Percentiles rank a stretch among this genome's conserved stretches.
phyloP scores from a whole-genome alignment of 2,888 invertebrate genomes.

The Artemia sinica region DNA sequence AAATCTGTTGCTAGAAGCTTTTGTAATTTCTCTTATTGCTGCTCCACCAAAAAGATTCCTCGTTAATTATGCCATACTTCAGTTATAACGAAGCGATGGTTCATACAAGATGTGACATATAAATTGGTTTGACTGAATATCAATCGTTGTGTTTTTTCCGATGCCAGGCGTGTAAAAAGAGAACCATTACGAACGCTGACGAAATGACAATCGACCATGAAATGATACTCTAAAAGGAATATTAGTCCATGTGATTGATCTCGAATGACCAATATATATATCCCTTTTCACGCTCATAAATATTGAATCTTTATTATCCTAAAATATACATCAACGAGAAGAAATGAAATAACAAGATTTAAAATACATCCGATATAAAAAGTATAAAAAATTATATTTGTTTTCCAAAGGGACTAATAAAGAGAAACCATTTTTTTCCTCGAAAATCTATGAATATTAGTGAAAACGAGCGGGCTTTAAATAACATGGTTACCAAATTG shows the following conservation, averaged over 20 bases:
- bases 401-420: no score
- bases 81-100: neutral
- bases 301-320: no score
- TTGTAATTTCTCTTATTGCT: neutral
- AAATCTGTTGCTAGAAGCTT: conserved; percentile 12
- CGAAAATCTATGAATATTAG: no score
- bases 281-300: no score
- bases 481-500: no score
- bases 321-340: no score
- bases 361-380: no score
- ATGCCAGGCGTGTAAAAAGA: neutral
- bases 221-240: neutral
- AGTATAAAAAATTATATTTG: no score
- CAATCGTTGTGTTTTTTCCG: neutral
- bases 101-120: conserved; percentile 9
- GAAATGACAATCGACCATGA: conserved; percentile 13
- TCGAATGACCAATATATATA: no score
- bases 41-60: conserved; percentile 1
- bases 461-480: no score
- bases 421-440: no score
- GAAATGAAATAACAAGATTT: no score
- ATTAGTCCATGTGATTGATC: neutral
- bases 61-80: conserved; percentile 3
- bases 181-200: conserved; percentile 7
- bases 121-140: conserved; percentile 12